phyloP scores from a whole-genome alignment of 2,888 invertebrate genomes.

The Acheta domesticus region DNA sequence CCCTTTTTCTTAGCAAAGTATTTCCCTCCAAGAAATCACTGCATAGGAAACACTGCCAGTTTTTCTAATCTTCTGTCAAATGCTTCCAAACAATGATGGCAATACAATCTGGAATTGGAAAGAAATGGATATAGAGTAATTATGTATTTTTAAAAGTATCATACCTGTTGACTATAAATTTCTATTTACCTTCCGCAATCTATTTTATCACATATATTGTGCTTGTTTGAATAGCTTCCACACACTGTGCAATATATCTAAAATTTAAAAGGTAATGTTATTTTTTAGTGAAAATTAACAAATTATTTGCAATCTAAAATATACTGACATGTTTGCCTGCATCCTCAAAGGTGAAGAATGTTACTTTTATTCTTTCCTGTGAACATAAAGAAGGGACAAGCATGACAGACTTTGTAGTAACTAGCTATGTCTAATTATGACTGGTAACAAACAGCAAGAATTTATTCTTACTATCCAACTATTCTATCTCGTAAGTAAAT shows the following conservation, averaged over 20 bases:
- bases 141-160: not conserved
- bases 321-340: slow-evolving; percentile 46
- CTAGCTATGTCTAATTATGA: too few species aligned
- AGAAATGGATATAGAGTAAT: slow-evolving; percentile 21
- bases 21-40: slow-evolving; percentile 34
- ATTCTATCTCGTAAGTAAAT: too few species aligned
- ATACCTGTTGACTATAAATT: too few species aligned
- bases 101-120: slow-evolving; percentile 44
- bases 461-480: too few species aligned
- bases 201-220: slow-evolving; percentile 45
- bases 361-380: slow-evolving; percentile 42
- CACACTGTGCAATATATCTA: slow-evolving; percentile 41
- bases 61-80: slow-evolving; percentile 42
- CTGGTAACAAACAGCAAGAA: too few species aligned
- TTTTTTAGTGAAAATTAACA: not conserved
- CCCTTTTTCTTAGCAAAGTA: slow-evolving; percentile 40
- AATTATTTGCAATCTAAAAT: too few species aligned
- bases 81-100: slow-evolving; percentile 45
- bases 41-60: slow-evolving; percentile 47
- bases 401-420: too few species aligned
- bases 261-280: slow-evolving; percentile 28
- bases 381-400: slow-evolving; percentile 20
- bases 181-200: slow-evolving; percentile 44
- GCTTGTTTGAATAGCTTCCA: slow-evolving; percentile 43
- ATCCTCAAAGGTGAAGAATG: slow-evolving; percentile 45